Evolutionary conservation across 2,888 invertebrate species (phyloP).

Genomic region (Trachelus tabidus): DNA sequence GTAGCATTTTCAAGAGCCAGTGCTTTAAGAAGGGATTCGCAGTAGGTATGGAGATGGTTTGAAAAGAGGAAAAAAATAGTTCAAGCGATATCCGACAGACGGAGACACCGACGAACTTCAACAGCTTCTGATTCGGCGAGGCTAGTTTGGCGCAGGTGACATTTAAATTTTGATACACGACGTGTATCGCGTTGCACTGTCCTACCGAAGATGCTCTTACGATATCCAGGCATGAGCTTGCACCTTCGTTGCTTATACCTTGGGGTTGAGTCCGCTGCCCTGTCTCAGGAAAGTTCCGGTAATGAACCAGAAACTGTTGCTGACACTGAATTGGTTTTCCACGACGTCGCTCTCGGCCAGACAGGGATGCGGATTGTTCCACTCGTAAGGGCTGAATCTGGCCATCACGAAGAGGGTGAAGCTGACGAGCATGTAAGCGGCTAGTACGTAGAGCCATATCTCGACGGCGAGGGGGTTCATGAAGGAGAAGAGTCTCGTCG

Average conservation of each 20-base stretch:
- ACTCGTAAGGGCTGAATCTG: conserved; percentile 96
- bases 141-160: no score
- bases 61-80: no score
- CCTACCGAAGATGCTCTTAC: no score
- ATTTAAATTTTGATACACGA: no score
- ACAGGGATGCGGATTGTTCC: conserved; percentile 86
- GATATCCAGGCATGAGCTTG: no score
- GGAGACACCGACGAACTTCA: no score
- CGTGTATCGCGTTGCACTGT: no score
- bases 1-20: conserved; percentile 44
- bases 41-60: no score
- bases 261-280: conserved; percentile 86
- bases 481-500: conserved; percentile 92
- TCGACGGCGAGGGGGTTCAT: conserved; percentile 95
- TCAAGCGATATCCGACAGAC: no score
- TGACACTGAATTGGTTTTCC: conserved; percentile 96
- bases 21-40: no score
- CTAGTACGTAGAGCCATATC: conserved; percentile 95
- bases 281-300: conserved; percentile 90
- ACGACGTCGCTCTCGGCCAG: conserved; percentile 85
- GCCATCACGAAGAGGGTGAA: conserved; percentile 97
- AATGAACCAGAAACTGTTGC: conserved; percentile 93
- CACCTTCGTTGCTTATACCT: conserved; percentile 69
- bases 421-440: conserved; percentile 93
- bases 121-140: no score